Evolutionary conservation across 2,888 invertebrate genomes (phyloP).

Genomic region (Drosophila formosana): DNA sequence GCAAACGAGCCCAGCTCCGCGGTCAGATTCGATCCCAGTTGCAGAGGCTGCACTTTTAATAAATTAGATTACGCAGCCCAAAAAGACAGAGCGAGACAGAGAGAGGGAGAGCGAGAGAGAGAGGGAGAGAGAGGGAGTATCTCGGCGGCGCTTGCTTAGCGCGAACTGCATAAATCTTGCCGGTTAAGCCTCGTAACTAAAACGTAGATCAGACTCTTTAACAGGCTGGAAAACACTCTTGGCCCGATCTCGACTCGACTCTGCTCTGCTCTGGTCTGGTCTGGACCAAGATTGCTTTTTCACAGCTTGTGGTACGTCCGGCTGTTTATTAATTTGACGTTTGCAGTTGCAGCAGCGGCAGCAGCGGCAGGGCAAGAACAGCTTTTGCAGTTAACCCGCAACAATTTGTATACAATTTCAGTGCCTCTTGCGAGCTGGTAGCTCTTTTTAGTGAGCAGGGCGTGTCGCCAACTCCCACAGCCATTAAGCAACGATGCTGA

Average conservation of each 20-base stretch:
- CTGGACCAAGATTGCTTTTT: constrained; percentile 74
- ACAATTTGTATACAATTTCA: constrained; percentile 71
- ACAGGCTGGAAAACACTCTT: constrained; percentile 12
- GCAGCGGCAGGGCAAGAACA: constrained; percentile 47
- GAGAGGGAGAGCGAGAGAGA: not conserved
- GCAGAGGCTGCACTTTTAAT: constrained; percentile 76
- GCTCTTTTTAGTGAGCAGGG: constrained; percentile 13
- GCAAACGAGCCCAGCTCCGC: constrained; percentile 69
- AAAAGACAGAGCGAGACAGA: not conserved
- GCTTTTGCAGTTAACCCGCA: constrained; percentile 41
- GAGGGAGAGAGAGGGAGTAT: constrained; percentile 2
- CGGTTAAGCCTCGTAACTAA: not conserved
- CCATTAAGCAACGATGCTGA: constrained; percentile 23
- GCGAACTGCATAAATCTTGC: constrained; percentile 75
- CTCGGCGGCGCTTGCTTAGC: constrained; percentile 61
- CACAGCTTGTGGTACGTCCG: constrained; percentile 79
- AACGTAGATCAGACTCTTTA: constrained; percentile 15
- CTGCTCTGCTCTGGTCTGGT: not conserved
- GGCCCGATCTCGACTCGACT: constrained; percentile 34
- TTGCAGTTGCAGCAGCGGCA: constrained; percentile 59
- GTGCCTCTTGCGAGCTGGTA: not conserved
- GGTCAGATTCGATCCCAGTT: constrained; percentile 22
- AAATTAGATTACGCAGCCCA: constrained; percentile 72
- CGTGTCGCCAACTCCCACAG: constrained; percentile 54
- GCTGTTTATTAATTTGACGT: constrained; percentile 77